Base-by-base conservation (phyloP, 2,888 invertebrate genomes). In the Parapristionchus giblindavisi region DNA sequence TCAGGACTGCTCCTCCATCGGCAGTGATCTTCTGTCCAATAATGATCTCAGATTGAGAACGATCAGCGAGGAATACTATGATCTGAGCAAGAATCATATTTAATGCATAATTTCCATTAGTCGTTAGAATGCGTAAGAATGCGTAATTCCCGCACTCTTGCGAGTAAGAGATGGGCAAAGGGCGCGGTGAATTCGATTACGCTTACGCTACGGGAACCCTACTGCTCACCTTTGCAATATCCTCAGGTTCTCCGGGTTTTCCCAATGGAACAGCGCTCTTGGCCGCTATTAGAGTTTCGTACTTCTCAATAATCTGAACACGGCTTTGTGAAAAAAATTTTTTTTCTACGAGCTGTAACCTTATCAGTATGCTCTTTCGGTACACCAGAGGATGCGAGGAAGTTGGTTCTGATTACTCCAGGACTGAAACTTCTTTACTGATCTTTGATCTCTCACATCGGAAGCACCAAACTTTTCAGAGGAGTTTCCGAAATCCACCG, bases 31-130 rank as follows among this genome's bases (percentile, higher is more conserved):
- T 60, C 34, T 60, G 60, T 14, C 60, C 60, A 36, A 60, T 36
- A 21, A 60, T 24, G n/a, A 60, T 60, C 5, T 60, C 60, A 6
- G 60, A 60, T 11, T 60, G 60, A 32, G 60, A 60, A 11, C 60
- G 60, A 60, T 60, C 60, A 36, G 60, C 60, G n/a, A 60, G 60
- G n/a, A 60, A 60, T 6, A 60, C 36, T 21, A 60, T 60, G 36
- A 60, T 60, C 60, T 60, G 29, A 27, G 32, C 11, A 29, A 27
- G 32, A 8, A 27, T 24, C 32, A 27, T 24, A n/a, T n/a, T n/a
- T n/a, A n/a, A n/a, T n/a, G n/a, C n/a, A n/a, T n/a, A n/a, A n/a
- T n/a, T n/a, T n/a, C n/a, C n/a, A n/a, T n/a, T n/a, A n/a, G n/a
- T n/a, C n/a, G n/a, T n/a, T n/a, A n/a, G n/a, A n/a, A n/a, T n/a